phyloP scores from a whole-genome alignment of 2,888 invertebrate species.

The Lucinisca nassula region DNA sequence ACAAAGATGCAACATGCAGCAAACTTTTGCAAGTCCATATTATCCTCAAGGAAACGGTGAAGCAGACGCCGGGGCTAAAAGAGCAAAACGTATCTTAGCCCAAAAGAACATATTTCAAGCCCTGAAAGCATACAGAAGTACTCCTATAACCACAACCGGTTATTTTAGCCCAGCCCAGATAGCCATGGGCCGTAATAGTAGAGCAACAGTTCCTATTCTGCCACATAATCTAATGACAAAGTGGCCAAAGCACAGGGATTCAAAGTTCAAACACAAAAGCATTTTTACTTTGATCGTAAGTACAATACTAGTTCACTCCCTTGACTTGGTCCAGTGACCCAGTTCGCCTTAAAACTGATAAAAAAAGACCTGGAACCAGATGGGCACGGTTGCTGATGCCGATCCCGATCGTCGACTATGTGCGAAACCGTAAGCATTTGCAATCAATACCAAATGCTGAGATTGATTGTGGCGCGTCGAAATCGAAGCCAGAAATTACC shows the following conservation, averaged over 20 bases:
- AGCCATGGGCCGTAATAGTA: constrained; percentile 43
- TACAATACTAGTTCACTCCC: too few species aligned
- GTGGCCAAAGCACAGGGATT: constrained; percentile 31
- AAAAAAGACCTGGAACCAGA: background rate
- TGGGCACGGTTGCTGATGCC: background rate
- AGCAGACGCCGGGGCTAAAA: constrained; percentile 58
- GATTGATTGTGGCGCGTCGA: background rate
- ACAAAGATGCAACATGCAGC: constrained; percentile 31
- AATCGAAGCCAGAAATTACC: background rate
- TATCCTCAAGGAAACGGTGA: constrained; percentile 56
- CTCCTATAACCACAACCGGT: too few species aligned
- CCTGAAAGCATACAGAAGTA: constrained; percentile 34
- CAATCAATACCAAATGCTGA: background rate
- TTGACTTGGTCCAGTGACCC: too few species aligned
- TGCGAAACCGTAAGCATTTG: background rate
- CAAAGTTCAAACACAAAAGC: background rate
- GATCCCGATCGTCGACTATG: background rate
- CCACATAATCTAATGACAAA: constrained; percentile 1
- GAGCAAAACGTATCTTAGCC: constrained; percentile 41
- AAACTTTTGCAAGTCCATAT: constrained; percentile 30
- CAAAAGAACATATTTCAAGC: constrained; percentile 43
- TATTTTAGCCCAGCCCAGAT: constrained; percentile 34
- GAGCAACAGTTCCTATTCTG: constrained; percentile 20
- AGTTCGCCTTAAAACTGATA: background rate
- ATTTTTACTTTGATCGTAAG: too few species aligned